Conservation (phyloP, 1,140 invertebrate genomes). For the Listronotus oregonensis region DNA sequence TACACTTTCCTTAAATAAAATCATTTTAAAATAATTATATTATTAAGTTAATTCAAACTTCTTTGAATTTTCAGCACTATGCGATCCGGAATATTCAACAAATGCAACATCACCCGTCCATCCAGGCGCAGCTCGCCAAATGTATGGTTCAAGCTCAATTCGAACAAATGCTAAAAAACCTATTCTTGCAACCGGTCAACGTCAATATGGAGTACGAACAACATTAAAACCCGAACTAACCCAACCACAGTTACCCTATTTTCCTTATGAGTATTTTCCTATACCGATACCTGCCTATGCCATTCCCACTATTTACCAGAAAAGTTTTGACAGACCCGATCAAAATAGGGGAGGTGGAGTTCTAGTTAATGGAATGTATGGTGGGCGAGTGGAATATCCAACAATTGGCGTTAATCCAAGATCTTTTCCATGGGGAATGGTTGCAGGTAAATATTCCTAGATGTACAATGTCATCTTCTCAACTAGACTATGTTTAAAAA, state of each 20-base stretch:
- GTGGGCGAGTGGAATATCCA: slow-evolving; percentile 22
- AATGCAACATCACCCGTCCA: slow-evolving; percentile 52
- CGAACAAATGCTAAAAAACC: slow-evolving; percentile 54
- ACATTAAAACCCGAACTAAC: slow-evolving; percentile 37
- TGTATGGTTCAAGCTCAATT: slow-evolving; percentile 63
- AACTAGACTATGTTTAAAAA: no score
- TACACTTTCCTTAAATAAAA: no score
- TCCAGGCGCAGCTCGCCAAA: slow-evolving; percentile 62
- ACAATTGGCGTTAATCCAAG: slow-evolving; percentile 1
- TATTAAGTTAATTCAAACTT: no score
- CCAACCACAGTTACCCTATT: slow-evolving; percentile 1
- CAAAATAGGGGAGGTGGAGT: slow-evolving; percentile 19
- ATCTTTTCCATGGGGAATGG: slow-evolving; percentile 7
- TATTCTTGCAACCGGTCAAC: slow-evolving; percentile 41
- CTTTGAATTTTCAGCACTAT: slow-evolving; percentile 30
- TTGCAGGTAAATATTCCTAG: slow-evolving; percentile 7
- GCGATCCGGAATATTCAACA: slow-evolving; percentile 28
- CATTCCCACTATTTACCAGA: slow-evolving; percentile 9
- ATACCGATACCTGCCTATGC: slow-evolving; percentile 14
- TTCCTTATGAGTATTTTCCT: slow-evolving; percentile 13
- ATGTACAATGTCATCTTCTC: no score
- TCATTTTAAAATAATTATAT: no score
- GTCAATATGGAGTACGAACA: slow-evolving; percentile 42
- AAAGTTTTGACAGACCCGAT: slow-evolving; percentile 4
- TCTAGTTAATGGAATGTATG: slow-evolving; percentile 16